Evolutionary conservation across 2,113 vertebrate species (phyloP), one percentile per base, ranked within the genome.

Genomic region (Halcyon malimbica): DNA sequence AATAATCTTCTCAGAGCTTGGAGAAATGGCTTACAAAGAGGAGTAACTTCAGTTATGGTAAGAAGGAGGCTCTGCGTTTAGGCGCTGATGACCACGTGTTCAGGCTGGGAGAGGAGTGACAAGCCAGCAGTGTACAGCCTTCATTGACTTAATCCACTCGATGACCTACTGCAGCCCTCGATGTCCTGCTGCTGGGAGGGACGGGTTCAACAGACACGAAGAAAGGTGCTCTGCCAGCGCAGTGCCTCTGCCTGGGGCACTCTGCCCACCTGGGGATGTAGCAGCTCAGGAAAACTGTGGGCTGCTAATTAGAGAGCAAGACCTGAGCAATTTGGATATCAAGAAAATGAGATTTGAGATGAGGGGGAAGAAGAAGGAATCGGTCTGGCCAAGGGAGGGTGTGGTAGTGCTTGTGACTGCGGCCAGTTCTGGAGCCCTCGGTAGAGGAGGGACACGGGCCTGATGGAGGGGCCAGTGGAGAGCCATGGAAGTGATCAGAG

Each of bases 221-320:
- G 23, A 9, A 9, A 37, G 20, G 21, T 35, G 23, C 56, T 25
- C 0, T 44, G 77, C 25, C 29, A 10, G 3, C 7, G 44, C 5
- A 2, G 4, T 20, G 17, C 51, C 28, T 37, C 28, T 6, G 11
- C 6, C 0, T 8, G 42, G 35, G 44, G 28, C 7, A 0, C 67
- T 29, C 50, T 42, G 56, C 50, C 70, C 35, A 7, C 13, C n/a
- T 16, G 51, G 35, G 28, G 19, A 51, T 44, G 68, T 6, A 35
- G 57, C n/a, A 11, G 24, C 53, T 41, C 70, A 18, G 39, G 21
- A 37, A 42, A 87, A 20, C 29, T 7, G 6, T 13, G 74, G 29
- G n/a, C 44, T 83, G 25, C 12, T 56, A 8, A 26, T 69, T 24
- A n/a, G 13, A 54, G 53, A 83, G 25, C 42, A 28, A 54, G 46